Evolutionary conservation across 2,797 vertebrate genomes (phyloP).

Genomic region (Eidolon dupreanum): DNA sequence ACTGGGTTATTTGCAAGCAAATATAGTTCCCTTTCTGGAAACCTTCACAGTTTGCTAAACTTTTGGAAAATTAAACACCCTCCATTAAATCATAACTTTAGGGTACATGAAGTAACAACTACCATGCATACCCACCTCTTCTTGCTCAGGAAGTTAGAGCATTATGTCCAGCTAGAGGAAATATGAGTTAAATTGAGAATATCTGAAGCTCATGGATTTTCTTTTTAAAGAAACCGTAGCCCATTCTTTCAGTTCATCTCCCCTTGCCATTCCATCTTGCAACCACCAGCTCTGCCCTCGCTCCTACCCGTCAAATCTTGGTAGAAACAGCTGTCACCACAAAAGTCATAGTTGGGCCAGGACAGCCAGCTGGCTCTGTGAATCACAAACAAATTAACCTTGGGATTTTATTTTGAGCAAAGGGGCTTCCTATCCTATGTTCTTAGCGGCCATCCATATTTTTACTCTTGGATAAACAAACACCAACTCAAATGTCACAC

Average conservation of each 20-base stretch:
- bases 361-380: constrained; percentile 70
- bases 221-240: constrained; percentile 63
- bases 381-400: constrained; percentile 75
- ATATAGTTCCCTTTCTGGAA: constrained; percentile 60
- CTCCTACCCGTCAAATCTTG: constrained; percentile 54
- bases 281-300: constrained; percentile 54
- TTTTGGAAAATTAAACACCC: constrained; percentile 56
- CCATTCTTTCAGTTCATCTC: constrained; percentile 38
- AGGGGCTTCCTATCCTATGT: constrained; percentile 69
- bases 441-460: constrained; percentile 18
- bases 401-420: constrained; percentile 77
- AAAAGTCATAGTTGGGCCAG: constrained; percentile 64
- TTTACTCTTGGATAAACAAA: constrained; percentile 53
- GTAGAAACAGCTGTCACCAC: constrained; percentile 55
- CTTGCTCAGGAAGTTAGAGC: constrained; percentile 30
- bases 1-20: constrained; percentile 46
- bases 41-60: constrained; percentile 47
- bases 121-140: not conserved
- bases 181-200: not conserved
- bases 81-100: constrained; percentile 62
- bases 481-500: not conserved
- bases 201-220: constrained; percentile 52
- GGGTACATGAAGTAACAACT: constrained; percentile 38
- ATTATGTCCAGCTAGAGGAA: constrained; percentile 12
- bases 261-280: constrained; percentile 39